Percentiles rank a stretch among this genome's conserved stretches.
These are phyloP conservation scores for Oreonectes daqikongensis DNA, from an alignment of 2,797 vertebrate genomes.

Conservation along the genomic window DNA sequence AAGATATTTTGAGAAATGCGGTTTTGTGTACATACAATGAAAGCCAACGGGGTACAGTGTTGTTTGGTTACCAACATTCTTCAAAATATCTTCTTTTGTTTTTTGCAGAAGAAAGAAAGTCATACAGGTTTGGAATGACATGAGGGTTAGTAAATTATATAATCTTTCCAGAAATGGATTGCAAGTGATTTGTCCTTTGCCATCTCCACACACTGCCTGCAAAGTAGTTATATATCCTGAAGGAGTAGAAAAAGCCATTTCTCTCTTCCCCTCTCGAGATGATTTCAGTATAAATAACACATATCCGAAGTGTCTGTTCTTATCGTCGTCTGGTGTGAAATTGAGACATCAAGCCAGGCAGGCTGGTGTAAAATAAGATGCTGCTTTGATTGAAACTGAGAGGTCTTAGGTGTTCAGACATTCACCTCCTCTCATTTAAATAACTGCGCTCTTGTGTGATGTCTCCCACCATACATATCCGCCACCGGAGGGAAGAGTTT, in stretches of 20 bases:
- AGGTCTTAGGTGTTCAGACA: constrained; percentile 46
- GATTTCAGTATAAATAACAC: constrained; percentile 50
- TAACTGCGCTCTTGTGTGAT: constrained; percentile 48
- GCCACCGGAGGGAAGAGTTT: not conserved
- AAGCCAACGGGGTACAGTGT: too few relatives aligned
- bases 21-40: too few relatives aligned
- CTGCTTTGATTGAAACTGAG: constrained; percentile 34
- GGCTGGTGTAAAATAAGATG: constrained; percentile 45
- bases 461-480: constrained; percentile 37
- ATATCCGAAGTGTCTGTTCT: constrained; percentile 47
- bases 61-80: not conserved
- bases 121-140: too few relatives aligned
- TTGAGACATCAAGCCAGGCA: constrained; percentile 52
- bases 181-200: constrained; percentile 12
- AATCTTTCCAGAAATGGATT: not conserved
- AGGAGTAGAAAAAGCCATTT: constrained; percentile 23
- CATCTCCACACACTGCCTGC: not conserved
- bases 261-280: constrained; percentile 29
- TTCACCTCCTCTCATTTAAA: constrained; percentile 43
- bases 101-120: too few relatives aligned
- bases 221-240: constrained; percentile 16
- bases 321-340: constrained; percentile 48
- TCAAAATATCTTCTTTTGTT: not conserved
- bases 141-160: too few relatives aligned
- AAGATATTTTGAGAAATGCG: too few relatives aligned